Conservation (phyloP, 2,113 vertebrate species). For the Mormoops blainvillei region DNA sequence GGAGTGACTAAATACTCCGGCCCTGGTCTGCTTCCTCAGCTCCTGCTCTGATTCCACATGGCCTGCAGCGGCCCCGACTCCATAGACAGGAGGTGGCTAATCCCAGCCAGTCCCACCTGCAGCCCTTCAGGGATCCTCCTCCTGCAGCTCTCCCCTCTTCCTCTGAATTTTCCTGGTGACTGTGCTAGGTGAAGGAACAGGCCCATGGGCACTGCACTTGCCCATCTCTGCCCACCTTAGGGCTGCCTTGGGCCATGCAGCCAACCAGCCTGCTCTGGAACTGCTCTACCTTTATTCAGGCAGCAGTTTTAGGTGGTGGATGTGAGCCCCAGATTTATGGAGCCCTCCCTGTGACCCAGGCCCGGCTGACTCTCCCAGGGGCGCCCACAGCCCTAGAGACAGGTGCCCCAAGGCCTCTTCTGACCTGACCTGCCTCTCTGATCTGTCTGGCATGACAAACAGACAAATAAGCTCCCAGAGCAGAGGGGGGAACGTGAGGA, state of each 20-base stretch:
- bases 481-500: neutral
- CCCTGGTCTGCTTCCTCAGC: neutral
- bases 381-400: neutral
- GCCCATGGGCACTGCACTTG: too few species aligned
- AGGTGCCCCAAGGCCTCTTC: neutral
- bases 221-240: neutral
- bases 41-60: neutral
- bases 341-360: constrained; percentile 44
- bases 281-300: constrained; percentile 70
- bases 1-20: too few species aligned
- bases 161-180: neutral
- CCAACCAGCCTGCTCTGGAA: constrained; percentile 54
- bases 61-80: neutral
- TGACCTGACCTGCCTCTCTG: neutral
- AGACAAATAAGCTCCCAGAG: neutral
- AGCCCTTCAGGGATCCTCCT: neutral
- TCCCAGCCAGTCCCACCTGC: neutral
- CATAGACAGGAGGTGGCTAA: fast-evolving
- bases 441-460: neutral
- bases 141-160: neutral
- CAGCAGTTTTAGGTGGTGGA: constrained; percentile 77
- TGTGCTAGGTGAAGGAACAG: neutral
- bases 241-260: constrained; percentile 29
- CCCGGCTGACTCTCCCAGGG: neutral
- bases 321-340: constrained; percentile 71